These are phyloP conservation scores for Helicoverpa zea DNA, from an alignment of 1,140 invertebrate genomes.

Conservation along the genomic window DNA sequence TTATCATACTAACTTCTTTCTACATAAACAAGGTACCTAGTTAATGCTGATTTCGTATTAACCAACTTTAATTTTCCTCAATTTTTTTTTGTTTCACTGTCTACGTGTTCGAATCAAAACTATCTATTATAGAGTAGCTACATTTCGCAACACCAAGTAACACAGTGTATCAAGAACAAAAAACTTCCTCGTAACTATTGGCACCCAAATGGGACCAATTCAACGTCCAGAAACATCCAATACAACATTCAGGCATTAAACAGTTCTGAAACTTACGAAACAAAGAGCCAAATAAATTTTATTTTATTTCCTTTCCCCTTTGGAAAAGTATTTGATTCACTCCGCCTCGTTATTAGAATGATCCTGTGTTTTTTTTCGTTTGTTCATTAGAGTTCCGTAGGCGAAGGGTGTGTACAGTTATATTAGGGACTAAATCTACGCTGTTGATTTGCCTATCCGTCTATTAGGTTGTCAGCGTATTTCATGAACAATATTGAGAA, in stretches of 20 bases:
- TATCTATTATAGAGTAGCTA: too few species aligned
- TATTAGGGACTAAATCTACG: not conserved
- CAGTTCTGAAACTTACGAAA: slow-evolving; percentile 56
- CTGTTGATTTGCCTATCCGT: slow-evolving; percentile 52
- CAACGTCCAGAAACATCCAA: not conserved
- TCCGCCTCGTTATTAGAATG: slow-evolving; percentile 65
- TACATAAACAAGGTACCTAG: too few species aligned
- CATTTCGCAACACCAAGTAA: not conserved
- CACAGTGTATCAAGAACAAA: not conserved
- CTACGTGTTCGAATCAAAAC: too few species aligned
- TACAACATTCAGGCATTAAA: slow-evolving; percentile 59
- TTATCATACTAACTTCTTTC: too few species aligned
- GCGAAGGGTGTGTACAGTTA: too few species aligned
- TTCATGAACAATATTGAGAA: too few species aligned
- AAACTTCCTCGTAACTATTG: slow-evolving; percentile 20
- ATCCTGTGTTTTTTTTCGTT: slow-evolving; percentile 69
- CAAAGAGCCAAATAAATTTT: slow-evolving; percentile 64
- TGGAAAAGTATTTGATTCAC: slow-evolving; percentile 70
- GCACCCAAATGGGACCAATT: slow-evolving; percentile 43
- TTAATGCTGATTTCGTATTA: too few species aligned
- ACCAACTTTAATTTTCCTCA: too few species aligned
- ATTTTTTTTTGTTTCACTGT: too few species aligned
- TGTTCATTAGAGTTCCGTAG: slow-evolving; percentile 44
- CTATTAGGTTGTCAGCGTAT: too few species aligned
- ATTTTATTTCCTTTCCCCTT: slow-evolving; percentile 65